Evolutionary conservation across 2,797 vertebrate species (phyloP).

Genomic region (Spinibarbus caldwelli): DNA sequence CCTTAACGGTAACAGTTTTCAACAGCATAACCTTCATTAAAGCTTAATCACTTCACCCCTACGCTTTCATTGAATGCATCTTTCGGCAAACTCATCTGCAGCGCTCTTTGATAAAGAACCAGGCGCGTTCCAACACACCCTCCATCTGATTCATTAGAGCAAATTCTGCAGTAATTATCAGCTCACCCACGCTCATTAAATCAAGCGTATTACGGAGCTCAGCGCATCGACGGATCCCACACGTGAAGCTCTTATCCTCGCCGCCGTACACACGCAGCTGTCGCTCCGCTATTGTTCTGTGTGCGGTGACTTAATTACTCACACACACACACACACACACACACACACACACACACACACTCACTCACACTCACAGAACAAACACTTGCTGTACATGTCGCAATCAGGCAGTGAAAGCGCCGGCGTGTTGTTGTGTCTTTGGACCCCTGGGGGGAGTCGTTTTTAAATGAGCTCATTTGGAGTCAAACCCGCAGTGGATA

Average conservation of each 20-base stretch:
- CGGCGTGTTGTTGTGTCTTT: slow-evolving; percentile 49
- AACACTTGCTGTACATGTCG: slow-evolving; percentile 18
- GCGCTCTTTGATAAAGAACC: slow-evolving; percentile 36
- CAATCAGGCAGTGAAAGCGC: slow-evolving; percentile 39
- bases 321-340: not conserved
- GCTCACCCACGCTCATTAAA: slow-evolving; percentile 55
- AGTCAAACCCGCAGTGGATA: slow-evolving; percentile 37
- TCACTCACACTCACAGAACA: not conserved
- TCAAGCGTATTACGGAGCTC: slow-evolving; percentile 42
- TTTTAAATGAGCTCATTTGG: slow-evolving; percentile 57
- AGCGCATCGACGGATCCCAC: slow-evolving; percentile 21
- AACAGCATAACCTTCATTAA: slow-evolving; percentile 10
- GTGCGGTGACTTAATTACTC: slow-evolving; percentile 57
- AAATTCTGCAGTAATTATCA: slow-evolving; percentile 55
- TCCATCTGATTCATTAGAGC: slow-evolving; percentile 53
- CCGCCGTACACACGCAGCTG: slow-evolving; percentile 43
- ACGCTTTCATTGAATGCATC: not conserved
- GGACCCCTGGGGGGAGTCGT: slow-evolving; percentile 35
- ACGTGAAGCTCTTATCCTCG: slow-evolving; percentile 48
- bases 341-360: slow-evolving; percentile 7
- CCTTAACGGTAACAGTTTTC: not conserved
- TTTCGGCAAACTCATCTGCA: not conserved
- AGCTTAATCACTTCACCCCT: slow-evolving; percentile 6
- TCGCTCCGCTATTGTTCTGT: slow-evolving; percentile 49
- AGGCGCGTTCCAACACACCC: slow-evolving; percentile 34